Percentiles rank a stretch among this genome's conserved stretches.
These are phyloP conservation scores for Penelope pileata DNA, from an alignment of 2,113 vertebrate species.

Conservation along the genomic window DNA sequence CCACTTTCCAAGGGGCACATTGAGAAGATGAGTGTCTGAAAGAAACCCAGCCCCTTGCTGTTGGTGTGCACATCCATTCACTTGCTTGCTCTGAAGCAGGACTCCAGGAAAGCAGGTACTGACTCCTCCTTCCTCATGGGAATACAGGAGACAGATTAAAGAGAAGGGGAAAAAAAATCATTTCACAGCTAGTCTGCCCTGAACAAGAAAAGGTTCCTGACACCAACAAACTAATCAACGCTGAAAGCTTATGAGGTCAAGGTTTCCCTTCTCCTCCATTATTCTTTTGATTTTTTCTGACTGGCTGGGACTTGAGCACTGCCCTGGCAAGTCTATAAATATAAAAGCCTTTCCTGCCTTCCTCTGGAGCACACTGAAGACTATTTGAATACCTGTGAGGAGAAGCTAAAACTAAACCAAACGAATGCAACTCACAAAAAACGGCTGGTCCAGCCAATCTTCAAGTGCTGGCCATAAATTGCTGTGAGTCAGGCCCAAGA, in stretches of 20 bases:
- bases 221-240: constrained; percentile 59
- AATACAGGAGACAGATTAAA: constrained; percentile 34
- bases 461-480: not conserved
- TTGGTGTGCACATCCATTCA: not conserved
- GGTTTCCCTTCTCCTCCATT: constrained; percentile 45
- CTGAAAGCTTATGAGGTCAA: constrained; percentile 62
- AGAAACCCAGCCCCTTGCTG: not conserved
- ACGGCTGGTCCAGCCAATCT: not conserved
- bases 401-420: constrained; percentile 5
- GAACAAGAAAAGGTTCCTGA: constrained; percentile 49
- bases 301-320: not conserved
- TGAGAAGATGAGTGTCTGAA: not conserved
- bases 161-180: not conserved
- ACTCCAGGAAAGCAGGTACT: not conserved
- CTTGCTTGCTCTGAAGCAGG: not conserved
- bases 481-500: not conserved
- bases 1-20: not conserved
- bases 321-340: constrained; percentile 31
- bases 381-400: not conserved
- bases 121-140: not conserved
- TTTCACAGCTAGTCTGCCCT: constrained; percentile 4
- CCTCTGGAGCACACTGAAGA: not conserved
- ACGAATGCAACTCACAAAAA: not conserved
- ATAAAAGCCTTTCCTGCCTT: not conserved
- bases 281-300: constrained; percentile 47